phyloP scores from a whole-genome alignment of 2,113 vertebrate genomes.

The Pomatorhinus ruficollis region DNA sequence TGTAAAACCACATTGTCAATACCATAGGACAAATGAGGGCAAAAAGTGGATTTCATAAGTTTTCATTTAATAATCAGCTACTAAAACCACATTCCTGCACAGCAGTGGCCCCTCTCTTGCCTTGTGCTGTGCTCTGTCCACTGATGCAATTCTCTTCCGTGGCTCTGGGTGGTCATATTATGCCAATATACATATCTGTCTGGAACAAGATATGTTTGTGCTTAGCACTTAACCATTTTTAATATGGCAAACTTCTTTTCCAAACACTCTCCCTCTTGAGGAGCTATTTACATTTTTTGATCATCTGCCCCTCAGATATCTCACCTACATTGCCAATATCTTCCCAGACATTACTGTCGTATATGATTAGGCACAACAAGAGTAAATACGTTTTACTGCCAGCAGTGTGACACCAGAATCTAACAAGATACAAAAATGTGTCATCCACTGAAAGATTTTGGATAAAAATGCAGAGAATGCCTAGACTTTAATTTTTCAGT shows the following conservation, averaged over 20 bases:
- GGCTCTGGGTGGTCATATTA: not conserved
- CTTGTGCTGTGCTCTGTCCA: not conserved
- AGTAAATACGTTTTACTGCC: conserved; percentile 26
- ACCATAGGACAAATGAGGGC: not conserved
- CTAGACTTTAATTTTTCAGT: not conserved
- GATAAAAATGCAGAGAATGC: not conserved
- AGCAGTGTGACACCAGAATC: not conserved
- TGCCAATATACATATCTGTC: not conserved
- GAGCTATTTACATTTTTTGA: not conserved
- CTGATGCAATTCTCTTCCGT: not conserved
- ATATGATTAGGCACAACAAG: not conserved
- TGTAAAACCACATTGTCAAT: not conserved
- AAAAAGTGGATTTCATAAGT: not conserved
- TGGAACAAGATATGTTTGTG: not conserved
- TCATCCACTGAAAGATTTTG: not conserved
- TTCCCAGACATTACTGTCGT: not conserved
- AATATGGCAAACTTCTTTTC: not conserved
- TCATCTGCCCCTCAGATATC: not conserved
- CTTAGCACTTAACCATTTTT: not conserved
- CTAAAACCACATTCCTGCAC: not conserved
- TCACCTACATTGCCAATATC: not conserved
- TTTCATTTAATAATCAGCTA: not conserved
- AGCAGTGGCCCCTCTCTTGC: not conserved
- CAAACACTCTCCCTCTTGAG: not conserved
- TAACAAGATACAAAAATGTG: conserved; percentile 5